phyloP scores from a whole-genome alignment of 2,888 invertebrate species.

The Nezara viridula region DNA sequence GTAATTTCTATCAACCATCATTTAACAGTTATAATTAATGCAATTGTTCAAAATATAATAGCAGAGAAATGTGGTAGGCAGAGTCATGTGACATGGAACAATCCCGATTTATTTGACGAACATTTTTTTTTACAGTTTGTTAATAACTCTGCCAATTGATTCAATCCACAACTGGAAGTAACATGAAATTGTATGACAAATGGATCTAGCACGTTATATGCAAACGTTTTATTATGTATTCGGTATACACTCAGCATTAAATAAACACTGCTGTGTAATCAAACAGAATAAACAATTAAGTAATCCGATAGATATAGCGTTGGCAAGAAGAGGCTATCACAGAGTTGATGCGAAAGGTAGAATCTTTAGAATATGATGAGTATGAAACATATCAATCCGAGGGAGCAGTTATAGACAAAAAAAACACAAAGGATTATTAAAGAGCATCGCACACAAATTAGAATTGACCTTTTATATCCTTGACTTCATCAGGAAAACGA shows the following conservation, averaged over 20 bases:
- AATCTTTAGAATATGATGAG: background rate
- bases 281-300: conserved; percentile 5
- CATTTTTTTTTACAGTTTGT: background rate
- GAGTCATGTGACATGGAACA: too few relatives aligned
- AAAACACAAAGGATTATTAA: background rate
- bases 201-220: background rate
- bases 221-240: background rate
- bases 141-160: background rate
- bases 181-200: background rate
- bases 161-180: background rate
- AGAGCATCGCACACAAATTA: background rate
- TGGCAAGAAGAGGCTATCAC: background rate
- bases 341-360: background rate
- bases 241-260: background rate
- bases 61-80: too few relatives aligned
- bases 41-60: too few relatives aligned
- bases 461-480: too few relatives aligned
- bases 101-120: too few relatives aligned
- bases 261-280: background rate
- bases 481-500: background rate
- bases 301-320: background rate
- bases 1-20: too few relatives aligned
- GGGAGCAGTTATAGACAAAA: too few relatives aligned
- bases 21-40: too few relatives aligned
- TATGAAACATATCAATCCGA: background rate